phyloP scores from a whole-genome alignment of 2,888 invertebrate species.

The Anoncus sp. region DNA sequence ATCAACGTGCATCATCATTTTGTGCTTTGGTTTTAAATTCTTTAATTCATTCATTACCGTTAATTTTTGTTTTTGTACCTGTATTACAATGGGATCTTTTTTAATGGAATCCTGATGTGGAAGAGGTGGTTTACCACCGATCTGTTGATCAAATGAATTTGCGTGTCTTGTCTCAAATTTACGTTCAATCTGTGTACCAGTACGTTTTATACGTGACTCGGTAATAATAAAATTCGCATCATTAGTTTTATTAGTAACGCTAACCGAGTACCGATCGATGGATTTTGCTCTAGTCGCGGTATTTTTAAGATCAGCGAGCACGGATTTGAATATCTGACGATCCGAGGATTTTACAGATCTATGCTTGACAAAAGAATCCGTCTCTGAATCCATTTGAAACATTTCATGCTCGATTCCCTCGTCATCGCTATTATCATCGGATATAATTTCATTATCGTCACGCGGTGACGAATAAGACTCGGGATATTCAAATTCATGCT shows the following conservation, averaged over 20 bases:
- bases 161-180: constrained; percentile 76
- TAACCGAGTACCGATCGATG: constrained; percentile 77
- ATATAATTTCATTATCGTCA: constrained; percentile 76
- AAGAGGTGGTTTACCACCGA: constrained; percentile 64
- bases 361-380: constrained; percentile 81
- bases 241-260: constrained; percentile 55
- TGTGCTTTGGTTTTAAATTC: constrained; percentile 78
- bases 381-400: constrained; percentile 88
- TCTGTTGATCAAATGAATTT: constrained; percentile 74
- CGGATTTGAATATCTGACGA: constrained; percentile 77
- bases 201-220: constrained; percentile 79
- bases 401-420: constrained; percentile 88
- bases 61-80: constrained; percentile 79
- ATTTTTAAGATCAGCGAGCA: constrained; percentile 77
- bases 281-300: constrained; percentile 70
- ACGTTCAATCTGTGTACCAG: constrained; percentile 78
- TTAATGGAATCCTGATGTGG: constrained; percentile 75
- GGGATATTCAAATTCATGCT: constrained; percentile 81
- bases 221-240: constrained; percentile 72
- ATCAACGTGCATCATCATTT: constrained; percentile 80
- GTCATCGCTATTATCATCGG: constrained; percentile 77
- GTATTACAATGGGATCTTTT: constrained; percentile 78
- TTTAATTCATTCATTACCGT: constrained; percentile 80
- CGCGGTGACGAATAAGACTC: constrained; percentile 81
- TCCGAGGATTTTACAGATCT: constrained; percentile 76